phyloP scores from a whole-genome alignment of 2,797 vertebrate genomes.

The Harpagifer antarcticus region DNA sequence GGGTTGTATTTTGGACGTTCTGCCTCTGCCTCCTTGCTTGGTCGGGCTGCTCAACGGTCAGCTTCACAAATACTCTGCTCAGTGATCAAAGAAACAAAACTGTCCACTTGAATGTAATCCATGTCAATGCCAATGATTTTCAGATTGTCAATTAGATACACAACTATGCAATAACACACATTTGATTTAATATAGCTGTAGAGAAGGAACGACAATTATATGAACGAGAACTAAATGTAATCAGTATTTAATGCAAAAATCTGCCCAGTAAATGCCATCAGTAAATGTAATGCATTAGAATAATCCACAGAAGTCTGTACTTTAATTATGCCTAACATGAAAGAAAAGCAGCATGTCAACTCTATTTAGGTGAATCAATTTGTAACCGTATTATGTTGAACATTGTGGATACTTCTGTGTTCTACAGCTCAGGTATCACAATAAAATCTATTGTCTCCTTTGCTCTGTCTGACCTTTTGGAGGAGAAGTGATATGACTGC shows the following conservation, averaged over 20 bases:
- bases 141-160: neutral
- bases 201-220: neutral
- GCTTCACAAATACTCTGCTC: neutral
- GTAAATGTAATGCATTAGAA: constrained; percentile 5
- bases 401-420: neutral
- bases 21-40: too few species aligned
- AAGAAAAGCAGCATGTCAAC: neutral
- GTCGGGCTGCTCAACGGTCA: too few species aligned
- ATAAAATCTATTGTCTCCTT: neutral
- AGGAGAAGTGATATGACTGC: constrained; percentile 14
- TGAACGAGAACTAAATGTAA: neutral
- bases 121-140: neutral
- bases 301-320: neutral
- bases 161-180: neutral
- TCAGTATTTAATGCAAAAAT: constrained; percentile 11
- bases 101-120: neutral
- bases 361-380: neutral
- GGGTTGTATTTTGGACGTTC: too few species aligned
- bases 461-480: constrained; percentile 22
- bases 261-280: neutral
- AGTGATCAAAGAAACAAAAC: constrained; percentile 3
- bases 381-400: constrained; percentile 4
- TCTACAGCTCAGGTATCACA: neutral
- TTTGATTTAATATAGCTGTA: constrained; percentile 12
- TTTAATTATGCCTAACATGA: neutral